Percentiles rank a stretch among this genome's conserved stretches.
These are phyloP conservation scores for Agrotis segetum DNA, from an alignment of 2,888 invertebrate genomes.

Conservation along the genomic window DNA sequence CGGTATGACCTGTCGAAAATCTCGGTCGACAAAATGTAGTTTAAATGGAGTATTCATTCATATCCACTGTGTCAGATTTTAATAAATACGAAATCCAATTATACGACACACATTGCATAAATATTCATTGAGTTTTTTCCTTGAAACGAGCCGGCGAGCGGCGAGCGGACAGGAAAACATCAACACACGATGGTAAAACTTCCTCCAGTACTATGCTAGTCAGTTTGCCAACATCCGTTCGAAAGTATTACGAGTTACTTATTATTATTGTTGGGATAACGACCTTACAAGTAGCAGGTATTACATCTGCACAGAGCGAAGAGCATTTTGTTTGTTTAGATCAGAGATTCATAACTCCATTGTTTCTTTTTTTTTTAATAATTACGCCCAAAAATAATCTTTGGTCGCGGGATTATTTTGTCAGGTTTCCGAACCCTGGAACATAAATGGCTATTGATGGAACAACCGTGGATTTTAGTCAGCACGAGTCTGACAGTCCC, in stretches of 20 bases:
- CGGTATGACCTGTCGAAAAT: conserved; percentile 5
- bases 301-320: neutral
- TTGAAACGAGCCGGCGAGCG: conserved; percentile 65
- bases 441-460: too few relatives aligned
- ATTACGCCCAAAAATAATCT: too few relatives aligned
- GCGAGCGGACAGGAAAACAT: conserved; percentile 73
- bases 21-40: conserved; percentile 3
- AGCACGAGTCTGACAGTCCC: too few relatives aligned
- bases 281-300: conserved; percentile 10
- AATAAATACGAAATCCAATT: conserved; percentile 54
- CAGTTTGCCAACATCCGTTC: conserved; percentile 70
- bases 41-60: conserved; percentile 38
- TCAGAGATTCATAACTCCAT: too few relatives aligned
- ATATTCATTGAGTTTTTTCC: conserved; percentile 69
- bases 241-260: conserved; percentile 52
- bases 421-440: too few relatives aligned
- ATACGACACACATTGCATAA: conserved; percentile 54
- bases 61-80: conserved; percentile 35
- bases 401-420: too few relatives aligned
- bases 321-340: neutral
- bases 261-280: conserved; percentile 34
- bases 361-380: too few relatives aligned
- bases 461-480: too few relatives aligned
- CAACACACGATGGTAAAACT: conserved; percentile 71
- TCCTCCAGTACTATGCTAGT: conserved; percentile 66